Conservation (phyloP, 2,113 vertebrate genomes). For the Prionailurus bengalensis region DNA sequence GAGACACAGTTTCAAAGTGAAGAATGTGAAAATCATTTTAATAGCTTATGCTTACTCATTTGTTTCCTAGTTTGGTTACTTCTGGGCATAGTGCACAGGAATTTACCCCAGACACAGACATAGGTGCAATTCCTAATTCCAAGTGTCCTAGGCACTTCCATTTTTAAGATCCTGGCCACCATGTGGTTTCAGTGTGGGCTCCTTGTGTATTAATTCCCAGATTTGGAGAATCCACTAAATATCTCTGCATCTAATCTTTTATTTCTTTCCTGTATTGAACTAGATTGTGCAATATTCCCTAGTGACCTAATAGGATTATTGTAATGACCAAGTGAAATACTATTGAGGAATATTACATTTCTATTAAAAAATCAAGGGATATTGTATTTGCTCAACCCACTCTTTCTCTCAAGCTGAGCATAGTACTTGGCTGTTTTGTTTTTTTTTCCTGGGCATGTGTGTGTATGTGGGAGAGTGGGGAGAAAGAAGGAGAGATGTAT, state of each 20-base stretch:
- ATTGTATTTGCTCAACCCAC: neutral
- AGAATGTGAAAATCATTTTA: neutral
- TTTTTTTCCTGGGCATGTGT: neutral
- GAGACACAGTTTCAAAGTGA: slow-evolving; percentile 3
- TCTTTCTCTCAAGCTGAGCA: neutral
- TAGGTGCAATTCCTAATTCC: neutral
- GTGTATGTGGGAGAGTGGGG: neutral
- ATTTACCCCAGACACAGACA: too few species aligned
- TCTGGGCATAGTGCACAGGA: neutral
- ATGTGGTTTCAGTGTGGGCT: neutral
- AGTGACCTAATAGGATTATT: neutral
- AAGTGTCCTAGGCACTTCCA: neutral
- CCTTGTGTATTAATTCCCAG: neutral
- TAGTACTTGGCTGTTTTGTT: neutral
- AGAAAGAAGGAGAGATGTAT: neutral
- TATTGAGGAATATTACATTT: neutral
- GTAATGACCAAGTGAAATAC: neutral
- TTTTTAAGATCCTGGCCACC: neutral
- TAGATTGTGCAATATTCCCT: neutral
- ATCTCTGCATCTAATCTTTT: neutral
- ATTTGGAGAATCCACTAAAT: neutral
- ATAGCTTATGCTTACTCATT: neutral
- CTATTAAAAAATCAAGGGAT: slow-evolving; percentile 9
- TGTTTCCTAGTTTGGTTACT: neutral
- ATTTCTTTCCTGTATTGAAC: neutral